Base-by-base conservation (phyloP, 2,888 invertebrate genomes). In the Drosophila rubida region DNA sequence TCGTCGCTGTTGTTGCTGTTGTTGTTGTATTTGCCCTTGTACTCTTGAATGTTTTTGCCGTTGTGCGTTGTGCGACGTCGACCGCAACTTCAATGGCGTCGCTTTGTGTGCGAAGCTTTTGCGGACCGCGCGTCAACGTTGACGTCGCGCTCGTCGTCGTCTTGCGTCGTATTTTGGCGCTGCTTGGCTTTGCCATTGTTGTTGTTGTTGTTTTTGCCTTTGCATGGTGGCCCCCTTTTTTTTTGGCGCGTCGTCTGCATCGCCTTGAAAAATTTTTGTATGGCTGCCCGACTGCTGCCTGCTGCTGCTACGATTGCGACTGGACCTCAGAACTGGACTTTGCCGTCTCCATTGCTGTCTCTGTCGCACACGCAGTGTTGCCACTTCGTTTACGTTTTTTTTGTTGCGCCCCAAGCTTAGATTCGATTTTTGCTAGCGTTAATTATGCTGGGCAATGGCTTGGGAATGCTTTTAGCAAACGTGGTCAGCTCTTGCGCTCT, bases 11-110 rank as follows among this genome's bases (percentile, higher is more conserved):
- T 23, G 35, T 23, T 23, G 54, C 11, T 42, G 51, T 58, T 62
- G 73, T 70, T 87, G 64, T 87, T 82, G 88, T 76, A 76, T 73
- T 83, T 82, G 88, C 86, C 89, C 88, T 84, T 84, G 89, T 83
- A 88, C 86, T 86, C 75, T 84, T 86, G 72, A 83, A 69, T 81
- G 63, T 81, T 65, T 70, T 75, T 75, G 63, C 60, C 54, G 67
- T 62, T 80, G 67, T 80, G 62, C 59, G 80, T 76, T 61, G 57
- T 25, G 25, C 66, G 65, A 69, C 59, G 62, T 48, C 80, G 87
- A 82, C 83, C 89, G 68, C 83, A 88, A 88, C 89, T 88, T 84
- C 79, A 75, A 81, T 74, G 81, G 78, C 82, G 69, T 73, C 59
- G 70, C 60, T 51, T 75, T 66, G 60, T 54, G 55, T 39, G 57